Conservation (phyloP, 2,797 vertebrate species). For the Sebastes cheni region DNA sequence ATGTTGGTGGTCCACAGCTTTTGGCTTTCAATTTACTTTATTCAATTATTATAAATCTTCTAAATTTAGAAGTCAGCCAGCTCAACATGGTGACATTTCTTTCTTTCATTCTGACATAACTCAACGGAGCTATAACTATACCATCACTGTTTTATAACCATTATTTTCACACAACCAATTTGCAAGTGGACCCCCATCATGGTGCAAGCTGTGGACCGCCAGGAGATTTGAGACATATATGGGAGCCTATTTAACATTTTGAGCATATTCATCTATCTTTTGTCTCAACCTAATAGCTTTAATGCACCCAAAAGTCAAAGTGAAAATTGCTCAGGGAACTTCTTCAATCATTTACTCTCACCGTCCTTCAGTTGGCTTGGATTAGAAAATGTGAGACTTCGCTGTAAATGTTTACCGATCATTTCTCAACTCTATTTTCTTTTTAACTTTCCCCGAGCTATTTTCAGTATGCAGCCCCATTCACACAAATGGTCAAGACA, state of each 20-base stretch:
- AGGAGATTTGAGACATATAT: slow-evolving; percentile 5
- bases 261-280: background rate
- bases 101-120: background rate
- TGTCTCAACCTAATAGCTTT: background rate
- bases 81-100: background rate
- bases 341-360: background rate
- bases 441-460: background rate
- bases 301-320: background rate
- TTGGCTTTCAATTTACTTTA: background rate
- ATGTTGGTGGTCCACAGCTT: slow-evolving; percentile 27
- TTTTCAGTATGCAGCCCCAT: slow-evolving; percentile 18
- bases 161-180: background rate
- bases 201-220: background rate
- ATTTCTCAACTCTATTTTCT: background rate
- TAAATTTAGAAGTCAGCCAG: background rate
- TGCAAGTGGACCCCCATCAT: slow-evolving; percentile 18
- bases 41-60: background rate
- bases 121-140: background rate
- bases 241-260: background rate
- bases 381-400: background rate
- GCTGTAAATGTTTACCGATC: background rate
- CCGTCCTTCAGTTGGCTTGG: background rate
- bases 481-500: slow-evolving; percentile 14
- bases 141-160: background rate
- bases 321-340: slow-evolving; percentile 9